Evolutionary conservation across 2,888 invertebrate genomes (phyloP), one percentile per base, ranked within the genome.

Genomic region (Amblyteles armatorius): DNA sequence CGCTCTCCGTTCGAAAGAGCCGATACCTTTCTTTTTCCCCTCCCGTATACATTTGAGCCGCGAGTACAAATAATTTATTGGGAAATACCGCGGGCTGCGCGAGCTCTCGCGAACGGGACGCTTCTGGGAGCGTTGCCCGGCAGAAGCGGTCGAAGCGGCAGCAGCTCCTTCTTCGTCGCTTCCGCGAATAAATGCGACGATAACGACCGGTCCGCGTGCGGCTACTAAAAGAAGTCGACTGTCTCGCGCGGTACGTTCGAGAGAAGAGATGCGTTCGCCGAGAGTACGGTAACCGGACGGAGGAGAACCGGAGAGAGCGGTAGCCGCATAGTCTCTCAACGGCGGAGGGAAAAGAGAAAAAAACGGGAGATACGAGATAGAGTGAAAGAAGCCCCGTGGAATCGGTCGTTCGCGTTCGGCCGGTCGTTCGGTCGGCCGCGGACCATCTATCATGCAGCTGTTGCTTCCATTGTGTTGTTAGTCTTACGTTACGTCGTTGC

Each of bases 401-500:
- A 91, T 91, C 90, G 91, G 89, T 88, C 89, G 87, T 87, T 88
- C 87, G 87, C 90, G 88, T 90, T 90, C 91, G 88, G 87, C 84
- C 88, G 88, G 82, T 87, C 88, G 89, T 87, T 88, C 86, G 88
- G 88, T 85, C 87, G 83, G 83, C 69, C 84, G 82, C 84, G 86
- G 89, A 88, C 90, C 91, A 92, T 92, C 91, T 92, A 92, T 92
- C 92, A 93, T 92, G 93, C 93, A 93, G 93, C 93, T 93, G 93
- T 92, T 93, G 92, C 92, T 91, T 93, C 92, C 93, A 93, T 93
- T 93, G 93, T 93, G 92, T 93, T 93, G 92, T 93, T 93, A 92
- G 93, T 92, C 92, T 93, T 92, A 90, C 91, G 92, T 92, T 92
- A 91, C 92, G 91, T 91, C 89, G 91, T 88, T 88, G 90, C 86